Base-by-base conservation (phyloP, 2,797 vertebrate species). In the Aulostomus chinensis region DNA sequence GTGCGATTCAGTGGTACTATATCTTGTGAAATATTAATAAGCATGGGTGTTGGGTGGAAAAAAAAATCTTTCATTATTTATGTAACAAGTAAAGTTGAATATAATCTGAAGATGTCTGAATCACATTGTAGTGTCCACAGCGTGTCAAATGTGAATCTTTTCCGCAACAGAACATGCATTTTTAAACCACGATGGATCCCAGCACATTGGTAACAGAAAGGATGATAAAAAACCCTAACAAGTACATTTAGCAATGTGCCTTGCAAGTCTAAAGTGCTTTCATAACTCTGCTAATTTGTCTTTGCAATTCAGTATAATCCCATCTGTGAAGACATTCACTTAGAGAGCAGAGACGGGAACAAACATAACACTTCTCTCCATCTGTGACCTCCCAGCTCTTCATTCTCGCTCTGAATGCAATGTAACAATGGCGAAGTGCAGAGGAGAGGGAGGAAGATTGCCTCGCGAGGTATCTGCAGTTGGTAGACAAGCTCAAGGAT, bases 321-420 rank as follows among this genome's bases (percentile, higher is more conserved):
- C 79, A 84, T 86, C 80, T 81, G 76, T 72, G 73, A 69, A 87
- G 62, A 81, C 55, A 79, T 81, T 85, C 76, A 73, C 52, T 76
- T 35, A 61, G 39, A 68, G 59, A 76, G 73, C 70, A 59, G 75
- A 76, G 64, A 80, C 45, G 14, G 75, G 66, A 83, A 83, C 75
- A 84, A 79, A 79, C 73, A 82, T 70, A 73, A 83, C 84, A 86
- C 75, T 78, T 85, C 77, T 79, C 73, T 84, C 83, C 80, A 84
- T 89, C 86, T 84, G 83, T 80, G 82, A 87, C 86, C 87, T 87
- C 76, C 61, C 78, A 73, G 66, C 64, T 76, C 78, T 54, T 77
- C 77, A 64, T 74, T 71, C 59, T 80, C 62, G 58, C 56, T 69
- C 70, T 77, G 68, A 81, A 82, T 80, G 79, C 57, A 32, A 22